Evolutionary conservation across 2,797 vertebrate species (phyloP).

Genomic region (Neosilurus mollespiculum): DNA sequence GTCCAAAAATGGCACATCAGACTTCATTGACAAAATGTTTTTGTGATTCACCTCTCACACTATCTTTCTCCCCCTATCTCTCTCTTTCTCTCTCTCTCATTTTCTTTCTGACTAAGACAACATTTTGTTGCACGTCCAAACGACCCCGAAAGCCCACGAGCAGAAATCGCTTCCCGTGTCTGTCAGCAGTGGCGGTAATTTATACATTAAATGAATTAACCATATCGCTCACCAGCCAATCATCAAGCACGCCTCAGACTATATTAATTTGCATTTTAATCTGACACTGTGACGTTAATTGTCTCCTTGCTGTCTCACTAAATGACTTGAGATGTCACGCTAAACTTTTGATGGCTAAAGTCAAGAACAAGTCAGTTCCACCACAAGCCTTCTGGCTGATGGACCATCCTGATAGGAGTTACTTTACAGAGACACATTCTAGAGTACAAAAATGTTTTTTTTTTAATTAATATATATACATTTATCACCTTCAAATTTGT

Average conservation of each 20-base stretch:
- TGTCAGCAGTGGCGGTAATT: constrained; percentile 8
- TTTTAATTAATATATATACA: too few relatives aligned
- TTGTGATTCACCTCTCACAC: background rate
- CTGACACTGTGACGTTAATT: background rate
- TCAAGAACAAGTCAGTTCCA: background rate
- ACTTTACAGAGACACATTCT: background rate
- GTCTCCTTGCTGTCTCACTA: constrained; percentile 13
- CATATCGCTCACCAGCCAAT: background rate
- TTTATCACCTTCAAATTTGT: background rate
- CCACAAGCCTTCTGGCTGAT: background rate
- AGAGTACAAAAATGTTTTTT: too few relatives aligned
- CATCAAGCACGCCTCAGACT: background rate
- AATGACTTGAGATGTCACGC: background rate
- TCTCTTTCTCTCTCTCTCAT: background rate
- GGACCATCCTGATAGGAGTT: background rate
- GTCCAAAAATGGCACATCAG: background rate
- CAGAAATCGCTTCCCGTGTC: background rate
- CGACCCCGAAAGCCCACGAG: constrained; percentile 8
- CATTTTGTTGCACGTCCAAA: background rate
- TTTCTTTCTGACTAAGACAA: background rate
- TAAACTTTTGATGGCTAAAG: constrained; percentile 2
- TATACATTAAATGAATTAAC: constrained; percentile 13
- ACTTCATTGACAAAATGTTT: background rate
- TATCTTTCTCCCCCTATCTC: background rate
- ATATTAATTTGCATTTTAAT: constrained; percentile 30